Evolutionary conservation across 2,113 vertebrate genomes (phyloP), one percentile per base, ranked within the genome.

Genomic region (Dipodomys ordii): DNA sequence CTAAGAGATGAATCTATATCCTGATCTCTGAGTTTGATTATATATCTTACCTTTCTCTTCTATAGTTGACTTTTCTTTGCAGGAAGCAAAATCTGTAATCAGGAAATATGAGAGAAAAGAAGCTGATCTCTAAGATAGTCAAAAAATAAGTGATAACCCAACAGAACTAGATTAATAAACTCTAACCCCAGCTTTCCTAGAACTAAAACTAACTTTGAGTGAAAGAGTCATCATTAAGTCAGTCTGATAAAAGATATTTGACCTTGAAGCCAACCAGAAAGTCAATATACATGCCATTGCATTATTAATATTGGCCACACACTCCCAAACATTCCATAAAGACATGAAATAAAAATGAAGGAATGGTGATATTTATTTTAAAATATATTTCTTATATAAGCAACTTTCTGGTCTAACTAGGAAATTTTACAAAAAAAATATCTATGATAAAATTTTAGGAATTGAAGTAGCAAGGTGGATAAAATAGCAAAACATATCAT

Each of bases 371-470:
- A 86, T 88, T 85, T 95, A 30, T 49, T 73, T 39, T 57, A 4
- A 18, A 57, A 53, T 53, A 53, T 53, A 53, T 53, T 53, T 13
- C 53, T 57, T 57, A 57, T 13, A 57, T 16, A 87, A 87, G n/a
- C 20, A 87, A 69, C 1, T 32, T 57, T 57, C 76, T 80, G 13
- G 6, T 90, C 22, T 89, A 94, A 8, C 15, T 39, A 67, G 32
- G 77, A 78, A 30, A 92, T 72, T 82, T 62, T 12, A 74, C 60
- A 23, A 80, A 79, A 80, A 79, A 62, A 7, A 22, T n/a, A 73
- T 65, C 30, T 83, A 23, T 83, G 53, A 7, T 8, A 87, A 94
- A 95, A 88, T n/a, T 80, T 16, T 83, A 32, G 76, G 35, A 72
- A 73, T 78, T 87, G 53, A 64, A 35, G 71, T 7, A 84, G 39